These are phyloP conservation scores for Vimba vimba DNA, from an alignment of 2,113 vertebrate genomes.

Conservation along the genomic window DNA sequence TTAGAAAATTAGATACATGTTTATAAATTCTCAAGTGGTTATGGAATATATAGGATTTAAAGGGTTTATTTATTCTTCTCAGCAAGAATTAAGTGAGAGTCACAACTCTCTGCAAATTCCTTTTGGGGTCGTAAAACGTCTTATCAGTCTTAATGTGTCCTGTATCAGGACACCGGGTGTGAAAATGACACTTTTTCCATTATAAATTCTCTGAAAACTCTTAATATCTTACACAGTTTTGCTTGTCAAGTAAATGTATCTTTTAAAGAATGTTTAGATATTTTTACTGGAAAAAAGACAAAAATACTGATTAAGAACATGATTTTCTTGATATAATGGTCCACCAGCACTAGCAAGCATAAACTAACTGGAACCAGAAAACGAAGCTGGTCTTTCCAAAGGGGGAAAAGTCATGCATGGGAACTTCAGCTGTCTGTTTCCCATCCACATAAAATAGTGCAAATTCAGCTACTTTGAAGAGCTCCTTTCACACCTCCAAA, in stretches of 20 bases:
- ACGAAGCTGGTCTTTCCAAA: neutral
- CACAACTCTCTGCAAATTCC: no score
- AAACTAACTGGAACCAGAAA: neutral
- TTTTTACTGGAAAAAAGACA: neutral
- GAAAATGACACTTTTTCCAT: neutral
- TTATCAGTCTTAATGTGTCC: no score
- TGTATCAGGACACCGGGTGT: no score
- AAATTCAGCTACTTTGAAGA: conserved; percentile 38
- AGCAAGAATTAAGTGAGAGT: no score
- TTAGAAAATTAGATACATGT: no score
- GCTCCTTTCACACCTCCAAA: conserved; percentile 10
- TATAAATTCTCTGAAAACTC: neutral
- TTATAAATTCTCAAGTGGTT: no score
- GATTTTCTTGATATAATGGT: neutral
- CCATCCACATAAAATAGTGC: neutral
- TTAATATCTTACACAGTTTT: neutral
- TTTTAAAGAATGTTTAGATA: neutral
- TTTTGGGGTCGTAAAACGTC: no score
- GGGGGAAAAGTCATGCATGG: neutral
- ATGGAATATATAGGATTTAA: no score
- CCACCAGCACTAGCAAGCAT: neutral
- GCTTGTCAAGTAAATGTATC: neutral
- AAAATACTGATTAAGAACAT: neutral
- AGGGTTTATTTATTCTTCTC: no score
- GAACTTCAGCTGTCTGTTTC: neutral